Conservation (phyloP, 2,888 invertebrate genomes). For the Myopa testacea region DNA sequence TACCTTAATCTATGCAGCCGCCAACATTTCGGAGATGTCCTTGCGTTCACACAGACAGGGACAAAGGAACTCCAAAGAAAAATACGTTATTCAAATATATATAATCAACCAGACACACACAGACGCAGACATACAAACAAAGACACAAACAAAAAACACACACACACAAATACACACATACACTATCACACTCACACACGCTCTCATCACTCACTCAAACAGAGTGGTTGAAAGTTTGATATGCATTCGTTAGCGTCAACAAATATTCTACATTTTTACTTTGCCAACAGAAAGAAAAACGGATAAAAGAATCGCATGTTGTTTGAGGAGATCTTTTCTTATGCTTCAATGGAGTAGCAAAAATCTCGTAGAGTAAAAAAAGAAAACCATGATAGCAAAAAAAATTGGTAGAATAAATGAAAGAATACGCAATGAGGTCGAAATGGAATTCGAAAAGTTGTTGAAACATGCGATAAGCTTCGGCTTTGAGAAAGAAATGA, state of each 20-base stretch:
- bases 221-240: background rate
- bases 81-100: too few relatives aligned
- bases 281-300: background rate
- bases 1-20: background rate
- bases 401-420: background rate
- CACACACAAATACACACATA: too few relatives aligned
- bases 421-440: background rate
- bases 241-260: slow-evolving; percentile 8
- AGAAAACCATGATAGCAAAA: too few relatives aligned
- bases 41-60: background rate
- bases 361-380: too few relatives aligned
- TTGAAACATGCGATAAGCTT: slow-evolving; percentile 1
- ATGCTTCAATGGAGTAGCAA: too few relatives aligned
- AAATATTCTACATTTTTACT: slow-evolving; percentile 2
- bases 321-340: too few relatives aligned
- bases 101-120: background rate
- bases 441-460: background rate
- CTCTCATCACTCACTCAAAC: background rate
- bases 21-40: background rate
- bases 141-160: too few relatives aligned
- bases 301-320: too few relatives aligned
- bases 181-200: background rate
- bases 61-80: too few relatives aligned
- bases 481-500: background rate
- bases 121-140: background rate